Conservation (phyloP, 2,797 vertebrate genomes). For the Monodelphis domestica region DNA sequence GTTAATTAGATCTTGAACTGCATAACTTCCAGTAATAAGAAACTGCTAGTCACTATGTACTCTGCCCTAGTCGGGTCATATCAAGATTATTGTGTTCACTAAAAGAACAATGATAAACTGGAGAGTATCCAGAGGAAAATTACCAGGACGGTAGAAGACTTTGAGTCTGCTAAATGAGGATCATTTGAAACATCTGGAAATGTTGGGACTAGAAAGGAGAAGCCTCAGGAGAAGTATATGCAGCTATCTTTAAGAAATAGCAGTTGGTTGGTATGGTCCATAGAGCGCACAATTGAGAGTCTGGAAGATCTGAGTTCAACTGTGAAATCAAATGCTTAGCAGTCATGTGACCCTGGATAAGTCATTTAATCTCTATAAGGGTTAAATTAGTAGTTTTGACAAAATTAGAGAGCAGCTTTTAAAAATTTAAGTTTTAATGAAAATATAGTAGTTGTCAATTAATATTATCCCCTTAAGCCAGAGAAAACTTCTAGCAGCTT, state of each 20-base stretch:
- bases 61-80: not conserved
- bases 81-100: not conserved
- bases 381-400: too few species aligned
- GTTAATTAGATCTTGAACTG: not conserved
- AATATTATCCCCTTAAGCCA: too few species aligned
- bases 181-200: not conserved
- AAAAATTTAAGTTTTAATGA: too few species aligned
- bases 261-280: not conserved
- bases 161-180: not conserved
- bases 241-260: not conserved
- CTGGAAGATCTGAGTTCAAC: not conserved
- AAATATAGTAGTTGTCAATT: too few species aligned
- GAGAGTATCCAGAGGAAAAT: not conserved
- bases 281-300: not conserved
- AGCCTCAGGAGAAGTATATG: not conserved
- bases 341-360: not conserved
- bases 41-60: not conserved
- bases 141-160: not conserved
- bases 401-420: too few species aligned
- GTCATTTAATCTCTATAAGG: not conserved
- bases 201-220: not conserved
- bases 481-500: too few species aligned
- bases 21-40: not conserved
- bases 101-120: not conserved
- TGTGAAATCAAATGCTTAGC: not conserved